These are phyloP conservation scores for Tribolium freemani DNA, from an alignment of 2,888 invertebrate genomes.

Conservation along the genomic window DNA sequence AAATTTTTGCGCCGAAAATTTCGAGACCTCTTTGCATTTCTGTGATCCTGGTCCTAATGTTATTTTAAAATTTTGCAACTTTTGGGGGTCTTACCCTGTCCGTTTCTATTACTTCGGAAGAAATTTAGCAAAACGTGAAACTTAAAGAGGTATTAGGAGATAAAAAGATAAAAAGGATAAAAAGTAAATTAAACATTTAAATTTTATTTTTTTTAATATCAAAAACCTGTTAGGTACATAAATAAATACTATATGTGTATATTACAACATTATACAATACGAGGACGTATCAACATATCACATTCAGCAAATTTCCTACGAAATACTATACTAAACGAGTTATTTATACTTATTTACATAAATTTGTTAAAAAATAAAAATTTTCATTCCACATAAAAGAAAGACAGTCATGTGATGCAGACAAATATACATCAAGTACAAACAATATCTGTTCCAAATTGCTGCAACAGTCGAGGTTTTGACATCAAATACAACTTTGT, in stretches of 20 bases:
- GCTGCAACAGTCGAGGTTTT: too few relatives aligned
- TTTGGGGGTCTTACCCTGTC: too few relatives aligned
- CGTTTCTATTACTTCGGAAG: too few relatives aligned
- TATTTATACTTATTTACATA: constrained; percentile 9
- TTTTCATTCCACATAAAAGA: background rate
- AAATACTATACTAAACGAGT: background rate
- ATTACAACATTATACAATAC: constrained; percentile 27
- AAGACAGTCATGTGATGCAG: too few relatives aligned
- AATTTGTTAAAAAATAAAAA: constrained; percentile 17
- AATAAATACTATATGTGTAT: constrained; percentile 34
- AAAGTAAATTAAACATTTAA: constrained; percentile 9
- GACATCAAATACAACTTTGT: too few relatives aligned
- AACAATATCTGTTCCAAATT: background rate
- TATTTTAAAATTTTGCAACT: too few relatives aligned
- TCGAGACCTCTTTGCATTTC: too few relatives aligned
- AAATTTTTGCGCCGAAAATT: too few relatives aligned
- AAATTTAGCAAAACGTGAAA: too few relatives aligned
- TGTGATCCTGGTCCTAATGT: too few relatives aligned
- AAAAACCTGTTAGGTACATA: constrained; percentile 34
- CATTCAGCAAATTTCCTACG: background rate
- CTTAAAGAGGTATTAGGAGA: too few relatives aligned
- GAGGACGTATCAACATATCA: background rate
- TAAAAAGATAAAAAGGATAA: too few relatives aligned
- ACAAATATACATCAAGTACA: background rate
- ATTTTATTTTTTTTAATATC: constrained; percentile 26